A percentile compares a stretch with the other conserved stretches of the same genome.
Conservation (phyloP, 2,888 invertebrate species). For the Embidobia sp. region DNA sequence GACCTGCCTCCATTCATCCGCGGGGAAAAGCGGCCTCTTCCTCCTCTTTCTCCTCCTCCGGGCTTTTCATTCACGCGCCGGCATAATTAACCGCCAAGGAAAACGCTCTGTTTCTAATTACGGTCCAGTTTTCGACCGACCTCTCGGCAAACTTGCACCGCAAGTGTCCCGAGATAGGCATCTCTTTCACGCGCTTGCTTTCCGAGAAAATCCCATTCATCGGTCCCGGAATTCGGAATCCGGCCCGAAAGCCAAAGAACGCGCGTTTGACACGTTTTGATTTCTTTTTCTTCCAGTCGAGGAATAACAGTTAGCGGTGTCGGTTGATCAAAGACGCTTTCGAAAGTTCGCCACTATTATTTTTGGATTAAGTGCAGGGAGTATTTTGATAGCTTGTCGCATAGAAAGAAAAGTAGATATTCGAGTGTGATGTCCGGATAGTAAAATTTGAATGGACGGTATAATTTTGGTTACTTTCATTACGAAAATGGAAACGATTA, state of each 20-base stretch:
- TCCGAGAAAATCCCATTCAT: constrained; percentile 49
- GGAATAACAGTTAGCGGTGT: constrained; percentile 31
- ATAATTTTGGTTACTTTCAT: too few species aligned
- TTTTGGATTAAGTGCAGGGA: background rate
- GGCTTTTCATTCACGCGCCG: constrained; percentile 13
- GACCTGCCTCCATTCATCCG: constrained; percentile 63
- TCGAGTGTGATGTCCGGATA: too few species aligned
- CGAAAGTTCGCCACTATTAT: constrained; percentile 16
- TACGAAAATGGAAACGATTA: too few species aligned
- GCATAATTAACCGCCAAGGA: constrained; percentile 12
- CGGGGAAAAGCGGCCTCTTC: constrained; percentile 39
- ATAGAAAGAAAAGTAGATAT: too few species aligned
- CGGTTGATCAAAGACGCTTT: constrained; percentile 45
- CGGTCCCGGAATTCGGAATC: constrained; percentile 11
- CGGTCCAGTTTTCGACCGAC: background rate
- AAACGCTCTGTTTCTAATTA: constrained; percentile 18
- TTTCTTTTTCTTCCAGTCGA: constrained; percentile 37
- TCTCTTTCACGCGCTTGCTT: constrained; percentile 34
- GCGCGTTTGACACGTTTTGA: constrained; percentile 47
- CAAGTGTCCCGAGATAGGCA: constrained; percentile 12
- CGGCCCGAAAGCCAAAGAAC: constrained; percentile 31
- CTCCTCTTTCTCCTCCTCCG: background rate
- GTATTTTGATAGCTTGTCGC: too few species aligned
- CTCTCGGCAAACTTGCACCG: constrained; percentile 20
- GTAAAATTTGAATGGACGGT: too few species aligned